A percentile compares a stretch with the other conserved stretches of the same genome.
Conservation (phyloP, 2,113 vertebrate species). For the Nannospalax galili region DNA sequence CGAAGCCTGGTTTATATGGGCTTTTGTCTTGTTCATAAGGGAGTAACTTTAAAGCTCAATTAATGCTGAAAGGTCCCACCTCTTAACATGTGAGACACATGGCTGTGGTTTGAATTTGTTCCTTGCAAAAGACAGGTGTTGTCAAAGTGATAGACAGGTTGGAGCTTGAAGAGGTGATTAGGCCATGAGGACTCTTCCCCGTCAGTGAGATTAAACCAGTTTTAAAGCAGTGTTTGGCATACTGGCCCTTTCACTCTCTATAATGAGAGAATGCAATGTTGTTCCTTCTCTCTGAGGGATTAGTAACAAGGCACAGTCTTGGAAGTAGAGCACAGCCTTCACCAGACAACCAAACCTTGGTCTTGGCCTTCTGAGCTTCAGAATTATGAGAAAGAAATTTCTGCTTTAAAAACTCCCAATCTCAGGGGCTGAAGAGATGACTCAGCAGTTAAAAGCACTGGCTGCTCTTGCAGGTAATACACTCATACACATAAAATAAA, state of each 20-base stretch:
- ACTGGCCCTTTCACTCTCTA: neutral
- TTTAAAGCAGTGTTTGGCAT: neutral
- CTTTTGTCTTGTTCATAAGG: neutral
- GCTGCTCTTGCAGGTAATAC: too few species aligned
- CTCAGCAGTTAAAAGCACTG: too few species aligned
- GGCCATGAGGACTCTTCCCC: neutral
- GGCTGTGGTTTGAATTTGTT: neutral
- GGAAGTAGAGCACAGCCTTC: neutral
- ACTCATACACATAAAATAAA: too few species aligned
- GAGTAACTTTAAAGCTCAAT: neutral
- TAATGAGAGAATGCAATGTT: neutral
- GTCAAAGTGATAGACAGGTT: neutral
- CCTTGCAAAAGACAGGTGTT: neutral
- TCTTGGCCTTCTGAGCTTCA: neutral
- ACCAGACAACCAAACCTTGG: neutral
- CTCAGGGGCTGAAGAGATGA: too few species aligned
- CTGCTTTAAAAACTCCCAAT: neutral
- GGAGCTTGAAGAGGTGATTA: neutral
- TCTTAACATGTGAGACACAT: too few species aligned
- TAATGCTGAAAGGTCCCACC: neutral
- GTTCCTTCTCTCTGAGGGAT: neutral
- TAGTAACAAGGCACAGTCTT: neutral
- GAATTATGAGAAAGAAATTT: neutral
- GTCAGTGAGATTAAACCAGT: neutral
- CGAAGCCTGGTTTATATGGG: neutral